Percentiles rank a stretch among this genome's conserved stretches.
These are phyloP conservation scores for Amblyraja radiata DNA, from an alignment of 2,797 vertebrate species.

Conservation along the genomic window DNA sequence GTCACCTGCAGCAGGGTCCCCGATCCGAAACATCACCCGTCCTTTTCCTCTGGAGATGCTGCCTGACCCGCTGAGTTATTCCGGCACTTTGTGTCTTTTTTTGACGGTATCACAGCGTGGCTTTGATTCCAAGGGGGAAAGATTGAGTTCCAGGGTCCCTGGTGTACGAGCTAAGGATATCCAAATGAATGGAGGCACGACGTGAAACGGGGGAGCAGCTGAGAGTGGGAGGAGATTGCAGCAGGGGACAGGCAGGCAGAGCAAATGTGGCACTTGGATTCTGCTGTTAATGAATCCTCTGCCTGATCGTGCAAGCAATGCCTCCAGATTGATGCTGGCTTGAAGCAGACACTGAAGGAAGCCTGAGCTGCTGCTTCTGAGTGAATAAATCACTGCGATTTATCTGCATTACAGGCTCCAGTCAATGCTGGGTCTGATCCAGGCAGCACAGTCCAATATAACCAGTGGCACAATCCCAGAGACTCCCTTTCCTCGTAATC, in stretches of 20 bases:
- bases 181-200: neutral
- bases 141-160: neutral
- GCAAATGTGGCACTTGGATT: constrained; percentile 11
- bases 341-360: neutral
- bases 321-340: constrained; percentile 26
- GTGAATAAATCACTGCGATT: neutral
- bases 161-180: too few relatives aligned
- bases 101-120: neutral
- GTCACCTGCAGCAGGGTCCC: too few relatives aligned
- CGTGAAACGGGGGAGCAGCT: neutral
- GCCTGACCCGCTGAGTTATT: too few relatives aligned
- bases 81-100: too few relatives aligned
- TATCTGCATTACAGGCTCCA: neutral
- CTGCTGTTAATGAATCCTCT: neutral
- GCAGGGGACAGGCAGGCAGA: neutral
- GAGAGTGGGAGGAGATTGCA: neutral
- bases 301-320: neutral
- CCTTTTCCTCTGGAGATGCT: too few relatives aligned
- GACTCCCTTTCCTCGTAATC: neutral
- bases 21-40: too few relatives aligned
- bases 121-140: neutral
- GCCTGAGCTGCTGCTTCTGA: neutral
- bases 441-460: neutral
- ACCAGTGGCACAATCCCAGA: neutral
- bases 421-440: neutral